A percentile compares a stretch with the other conserved stretches of the same genome.
Conservation (phyloP, 2,888 invertebrate species). For the Lathronympha strigana region DNA sequence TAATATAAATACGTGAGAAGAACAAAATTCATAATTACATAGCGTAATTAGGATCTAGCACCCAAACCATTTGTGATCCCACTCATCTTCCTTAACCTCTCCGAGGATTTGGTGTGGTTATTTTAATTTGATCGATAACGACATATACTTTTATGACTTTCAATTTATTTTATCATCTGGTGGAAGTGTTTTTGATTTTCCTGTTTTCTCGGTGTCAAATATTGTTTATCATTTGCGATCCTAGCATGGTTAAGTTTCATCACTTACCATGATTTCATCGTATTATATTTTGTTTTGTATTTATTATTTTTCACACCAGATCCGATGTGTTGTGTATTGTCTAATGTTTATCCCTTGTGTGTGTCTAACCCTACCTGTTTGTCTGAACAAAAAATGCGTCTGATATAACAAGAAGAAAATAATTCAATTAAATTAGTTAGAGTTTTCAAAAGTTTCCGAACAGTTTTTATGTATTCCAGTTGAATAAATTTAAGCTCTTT, state of each 20-base stretch:
- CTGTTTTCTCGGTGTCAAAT: conserved; percentile 78
- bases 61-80: conserved; percentile 75
- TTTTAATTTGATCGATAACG: conserved; percentile 70
- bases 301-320: conserved; percentile 82
- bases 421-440: conserved; percentile 60
- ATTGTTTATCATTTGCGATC: conserved; percentile 74
- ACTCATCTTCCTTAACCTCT: conserved; percentile 81
- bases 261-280: conserved; percentile 63
- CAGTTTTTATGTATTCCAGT: conserved; percentile 80
- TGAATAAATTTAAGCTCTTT: conserved; percentile 59
- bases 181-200: conserved; percentile 84
- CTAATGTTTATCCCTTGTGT: conserved; percentile 96
- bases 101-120: conserved; percentile 84
- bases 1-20: conserved; percentile 69
- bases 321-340: conserved; percentile 92
- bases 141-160: conserved; percentile 71
- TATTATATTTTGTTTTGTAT: conserved; percentile 62
- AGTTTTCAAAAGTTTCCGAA: conserved; percentile 76
- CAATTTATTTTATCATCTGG: conserved; percentile 80
- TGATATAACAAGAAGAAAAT: conserved; percentile 60
- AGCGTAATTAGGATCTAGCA: conserved; percentile 75
- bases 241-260: conserved; percentile 78
- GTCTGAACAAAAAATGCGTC: conserved; percentile 80
- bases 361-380: conserved; percentile 89
- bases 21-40: conserved; percentile 69